Evolutionary conservation across 2,797 vertebrate genomes (phyloP), one percentile per base, ranked within the genome.

Genomic region (Neosilurus hyrtlii): DNA sequence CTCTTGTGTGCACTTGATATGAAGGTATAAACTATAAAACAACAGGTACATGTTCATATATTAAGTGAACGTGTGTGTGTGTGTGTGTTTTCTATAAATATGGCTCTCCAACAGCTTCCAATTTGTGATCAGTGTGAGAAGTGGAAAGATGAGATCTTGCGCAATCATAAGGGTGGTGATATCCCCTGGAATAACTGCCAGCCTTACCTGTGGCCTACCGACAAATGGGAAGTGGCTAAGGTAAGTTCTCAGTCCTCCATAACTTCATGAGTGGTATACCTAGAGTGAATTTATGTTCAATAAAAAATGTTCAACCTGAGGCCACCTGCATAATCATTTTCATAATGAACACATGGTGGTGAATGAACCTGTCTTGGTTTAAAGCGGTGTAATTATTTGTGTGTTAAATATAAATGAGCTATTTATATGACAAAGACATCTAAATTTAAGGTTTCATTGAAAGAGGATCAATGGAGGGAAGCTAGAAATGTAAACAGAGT

Each of bases 151-250:
- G 80, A 54, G 43, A 91, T 92, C 4, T 4, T 8, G 2, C 14
- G 22, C 0, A 86, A 88, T 63, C 82, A 88, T 67, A 79, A 16
- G 3, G 2, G 0, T 1, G 12, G 22, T 0, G 2, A 0, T 0
- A 59, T 90, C 20, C n/a, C 79, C 6, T 92, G 89, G 90, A 30
- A 54, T 0, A 91, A 92, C 76, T 87, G 83, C 73, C 68, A 35
- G 5, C 86, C 90, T 2, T 6, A 82, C 35, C 82, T 86, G 24
- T 91, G 91, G 91, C 56, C 86, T 8, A 73, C 8, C 59, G 9
- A 91, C 0, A 91, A 91, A 79, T 92, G 91, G 91, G 90, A 92
- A 75, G 91, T 91, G 66, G 91, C 90, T 4, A 92, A 91, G 86
- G 91, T 91, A 81, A 66, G 83, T 49, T 54, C 12, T n/a, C 56